Base-by-base conservation (phyloP, 1,140 invertebrate genomes). In the Drosophila virilis region DNA sequence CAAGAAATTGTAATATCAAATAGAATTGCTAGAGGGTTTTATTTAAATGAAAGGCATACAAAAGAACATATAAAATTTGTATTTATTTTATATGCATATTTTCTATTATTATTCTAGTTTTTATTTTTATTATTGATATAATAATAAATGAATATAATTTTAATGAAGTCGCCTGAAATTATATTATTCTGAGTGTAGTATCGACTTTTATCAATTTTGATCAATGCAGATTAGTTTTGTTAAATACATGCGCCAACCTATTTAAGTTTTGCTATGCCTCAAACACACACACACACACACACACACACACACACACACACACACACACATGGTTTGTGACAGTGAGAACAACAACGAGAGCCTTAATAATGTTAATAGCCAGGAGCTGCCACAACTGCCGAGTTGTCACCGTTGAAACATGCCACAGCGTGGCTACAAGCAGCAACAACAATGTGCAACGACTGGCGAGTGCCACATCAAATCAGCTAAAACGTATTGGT, bases 401-500 rank as follows among this genome's bases (percentile, higher is more conserved):
- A 42, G 15, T 50, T 60, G 65, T 42, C 57, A 60, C 37, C 32
- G 28, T 45, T n/a, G 35, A 15, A 33, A 28, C 57, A 17, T 32
- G 28, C 42, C 22, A 2, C 45, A 33, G 17, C 51, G 38, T 2
- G 35, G 6, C 45, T 17, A 28, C 51, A 32, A 5, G 35, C 50
- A 48, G 65, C 65, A 32, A 43, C 28, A 37, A 51, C 43, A 43
- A 6, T 43, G 7, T 15, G 42, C 13, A 7, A 15, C 51, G 54
- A 43, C 15, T 50, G 40, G 13, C 48, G 42, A 15, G 50, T 22
- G 37, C 22, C 40, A 52, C 58, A 79, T 80, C 74, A 85, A 84
- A 85, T 85, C 65, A 80, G 68, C 74, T 74, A 77, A 80, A 67
- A 64, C 60, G 54, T 77, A 76, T 69, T 55, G 61, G 48, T 64